phyloP scores from a whole-genome alignment of 2,113 vertebrate species.

The Microcebus ravelobensis region DNA sequence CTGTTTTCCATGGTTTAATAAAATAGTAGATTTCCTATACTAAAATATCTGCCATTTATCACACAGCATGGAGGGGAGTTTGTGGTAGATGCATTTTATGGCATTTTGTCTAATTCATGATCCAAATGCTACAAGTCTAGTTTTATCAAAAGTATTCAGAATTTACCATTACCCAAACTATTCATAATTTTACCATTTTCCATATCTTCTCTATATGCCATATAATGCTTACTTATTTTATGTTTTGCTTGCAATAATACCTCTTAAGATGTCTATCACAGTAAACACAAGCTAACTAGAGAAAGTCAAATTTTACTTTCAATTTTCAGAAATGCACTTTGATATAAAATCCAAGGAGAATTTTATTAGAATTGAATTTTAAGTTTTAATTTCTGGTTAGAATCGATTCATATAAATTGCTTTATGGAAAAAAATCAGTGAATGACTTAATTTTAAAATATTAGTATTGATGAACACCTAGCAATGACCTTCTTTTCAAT shows the following conservation, averaged over 20 bases:
- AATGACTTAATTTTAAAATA: slow-evolving; percentile 39
- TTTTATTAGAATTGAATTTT: slow-evolving; percentile 25
- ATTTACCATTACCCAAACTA: not conserved
- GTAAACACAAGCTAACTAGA: not conserved
- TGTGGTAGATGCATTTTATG: not conserved
- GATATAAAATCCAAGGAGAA: slow-evolving; percentile 1
- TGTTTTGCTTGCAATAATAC: not conserved
- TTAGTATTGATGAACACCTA: not conserved
- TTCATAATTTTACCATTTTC: slow-evolving; percentile 13
- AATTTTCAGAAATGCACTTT: slow-evolving; percentile 31
- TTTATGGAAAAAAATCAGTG: not conserved
- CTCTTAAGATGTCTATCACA: not conserved
- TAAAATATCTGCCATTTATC: slow-evolving; percentile 19
- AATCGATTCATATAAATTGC: not conserved
- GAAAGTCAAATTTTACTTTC: slow-evolving; percentile 9
- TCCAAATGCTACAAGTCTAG: not conserved
- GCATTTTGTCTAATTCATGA: slow-evolving; percentile 34
- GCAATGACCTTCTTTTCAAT: slow-evolving; percentile 1
- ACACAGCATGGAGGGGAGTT: slow-evolving; percentile 2
- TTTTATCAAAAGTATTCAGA: not conserved
- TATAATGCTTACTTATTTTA: not conserved
- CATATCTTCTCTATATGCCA: not conserved
- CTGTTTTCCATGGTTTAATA: not conserved
- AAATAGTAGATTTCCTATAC: not conserved
- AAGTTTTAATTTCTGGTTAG: slow-evolving; percentile 44